phyloP scores from a whole-genome alignment of 2,888 invertebrate species.

The Anthophora plumipes region DNA sequence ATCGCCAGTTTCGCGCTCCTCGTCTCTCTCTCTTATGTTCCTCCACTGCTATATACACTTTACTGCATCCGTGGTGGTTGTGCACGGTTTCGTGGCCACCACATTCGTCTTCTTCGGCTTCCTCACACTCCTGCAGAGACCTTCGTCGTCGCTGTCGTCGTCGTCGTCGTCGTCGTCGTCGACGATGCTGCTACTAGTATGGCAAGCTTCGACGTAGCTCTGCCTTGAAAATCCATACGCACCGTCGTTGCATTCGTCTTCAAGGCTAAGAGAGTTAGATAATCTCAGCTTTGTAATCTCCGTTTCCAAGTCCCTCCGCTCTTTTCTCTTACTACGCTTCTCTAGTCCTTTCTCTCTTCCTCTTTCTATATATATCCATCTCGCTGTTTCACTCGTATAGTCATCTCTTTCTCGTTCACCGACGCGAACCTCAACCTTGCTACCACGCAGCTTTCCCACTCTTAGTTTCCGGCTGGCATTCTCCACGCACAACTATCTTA shows the following conservation, averaged over 20 bases:
- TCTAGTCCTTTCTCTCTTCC: background rate
- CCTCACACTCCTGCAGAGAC: conserved; percentile 36
- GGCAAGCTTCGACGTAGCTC: conserved; percentile 40
- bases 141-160: conserved; percentile 23
- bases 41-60: background rate
- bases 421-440: background rate
- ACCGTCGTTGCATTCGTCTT: conserved; percentile 68
- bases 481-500: conserved; percentile 62
- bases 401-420: background rate
- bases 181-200: conserved; percentile 8
- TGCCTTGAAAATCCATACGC: conserved; percentile 71
- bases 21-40: conserved; percentile 13
- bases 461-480: conserved; percentile 61
- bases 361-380: background rate
- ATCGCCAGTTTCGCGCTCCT: conserved; percentile 54
- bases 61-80: background rate
- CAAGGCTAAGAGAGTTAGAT: conserved; percentile 76
- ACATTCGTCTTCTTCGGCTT: conserved; percentile 53
- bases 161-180: conserved; percentile 25
- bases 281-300: conserved; percentile 81
- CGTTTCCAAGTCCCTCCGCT: conserved; percentile 63
- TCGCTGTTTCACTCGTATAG: background rate
- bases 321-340: background rate
- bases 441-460: conserved; percentile 27
- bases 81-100: conserved; percentile 26